Evolutionary conservation across 1,140 invertebrate genomes (phyloP), one percentile per base, ranked within the genome.

Genomic region (Periplaneta americana): DNA sequence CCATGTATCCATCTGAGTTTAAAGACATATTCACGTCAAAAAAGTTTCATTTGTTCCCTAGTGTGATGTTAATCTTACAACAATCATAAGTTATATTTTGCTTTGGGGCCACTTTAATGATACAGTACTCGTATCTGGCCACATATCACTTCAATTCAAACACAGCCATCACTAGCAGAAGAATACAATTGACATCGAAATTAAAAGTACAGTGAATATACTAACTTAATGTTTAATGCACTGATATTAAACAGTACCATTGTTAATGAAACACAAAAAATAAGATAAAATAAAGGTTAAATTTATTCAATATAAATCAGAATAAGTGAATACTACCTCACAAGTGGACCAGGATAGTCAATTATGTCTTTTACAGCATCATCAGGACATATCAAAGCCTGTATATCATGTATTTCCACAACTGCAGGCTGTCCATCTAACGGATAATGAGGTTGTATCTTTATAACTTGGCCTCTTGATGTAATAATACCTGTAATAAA

Each of bases 281-380:
- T 22, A 15, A 57, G 22, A 22, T 15, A 57, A n/a, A n/a, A 66
- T 66, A 66, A 17, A 66, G 17, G 17, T 18, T 18, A n/a, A 66
- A 66, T 66, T 34, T 33, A 33, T 81, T 32, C n/a, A 9, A 34
- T 33, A 34, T 77, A 11, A 77, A 32, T 2, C 35, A 31, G 28
- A 6, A 34, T 11, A 74, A 39, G 66, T 36, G 13, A 33, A 48
- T 8, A 89, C 88, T 88, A 93, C 93, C 92, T 92, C 80, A 94
- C 89, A 33, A 96, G 90, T 83, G 95, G 95, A 57, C 95, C 95
- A 32, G 95, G 94, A 88, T 95, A 96, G 75, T 88, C 88, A 74
- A 90, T 90, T 34, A 97, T 87, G 84, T 96, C 93, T 81, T 92
- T 89, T 79, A 90, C 87, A 74, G 91, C 88, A 78, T 93, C 89